These are phyloP conservation scores for Camponotus fellah DNA, from an alignment of 2,888 invertebrate genomes.

Conservation along the genomic window DNA sequence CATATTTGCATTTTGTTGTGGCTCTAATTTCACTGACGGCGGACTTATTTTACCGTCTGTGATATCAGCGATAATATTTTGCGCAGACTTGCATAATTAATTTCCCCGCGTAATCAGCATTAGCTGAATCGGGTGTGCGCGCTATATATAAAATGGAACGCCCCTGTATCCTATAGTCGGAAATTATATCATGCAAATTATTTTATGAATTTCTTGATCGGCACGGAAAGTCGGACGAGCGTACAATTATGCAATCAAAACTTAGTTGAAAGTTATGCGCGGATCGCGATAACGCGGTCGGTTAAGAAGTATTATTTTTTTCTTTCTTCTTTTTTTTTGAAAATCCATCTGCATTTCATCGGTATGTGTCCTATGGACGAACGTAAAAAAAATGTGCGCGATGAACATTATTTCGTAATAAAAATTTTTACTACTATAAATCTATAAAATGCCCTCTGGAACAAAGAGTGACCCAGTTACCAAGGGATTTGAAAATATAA, in stretches of 20 bases:
- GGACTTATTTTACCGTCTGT: constrained; percentile 48
- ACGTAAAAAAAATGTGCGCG: constrained; percentile 41
- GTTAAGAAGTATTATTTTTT: constrained; percentile 25
- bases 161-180: constrained; percentile 36
- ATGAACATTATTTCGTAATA: constrained; percentile 39
- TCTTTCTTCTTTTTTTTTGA: not conserved
- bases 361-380: constrained; percentile 2
- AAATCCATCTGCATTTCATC: constrained; percentile 22
- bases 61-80: constrained; percentile 56
- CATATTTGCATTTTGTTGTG: constrained; percentile 53
- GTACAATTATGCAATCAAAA: constrained; percentile 65
- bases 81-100: constrained; percentile 51
- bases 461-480: constrained; percentile 35
- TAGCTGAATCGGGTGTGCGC: constrained; percentile 36
- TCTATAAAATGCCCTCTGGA: constrained; percentile 39
- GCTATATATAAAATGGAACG: constrained; percentile 21
- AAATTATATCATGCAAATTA: constrained; percentile 59
- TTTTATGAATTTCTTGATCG: constrained; percentile 58
- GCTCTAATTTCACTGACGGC: constrained; percentile 42
- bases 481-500: constrained; percentile 57
- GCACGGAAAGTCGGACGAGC: constrained; percentile 40
- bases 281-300: constrained; percentile 15
- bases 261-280: constrained; percentile 55
- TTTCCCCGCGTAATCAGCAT: constrained; percentile 52
- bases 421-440: constrained; percentile 42